Conservation (phyloP, 2,113 vertebrate species). For the Dicerorhinus sumatrensis region DNA sequence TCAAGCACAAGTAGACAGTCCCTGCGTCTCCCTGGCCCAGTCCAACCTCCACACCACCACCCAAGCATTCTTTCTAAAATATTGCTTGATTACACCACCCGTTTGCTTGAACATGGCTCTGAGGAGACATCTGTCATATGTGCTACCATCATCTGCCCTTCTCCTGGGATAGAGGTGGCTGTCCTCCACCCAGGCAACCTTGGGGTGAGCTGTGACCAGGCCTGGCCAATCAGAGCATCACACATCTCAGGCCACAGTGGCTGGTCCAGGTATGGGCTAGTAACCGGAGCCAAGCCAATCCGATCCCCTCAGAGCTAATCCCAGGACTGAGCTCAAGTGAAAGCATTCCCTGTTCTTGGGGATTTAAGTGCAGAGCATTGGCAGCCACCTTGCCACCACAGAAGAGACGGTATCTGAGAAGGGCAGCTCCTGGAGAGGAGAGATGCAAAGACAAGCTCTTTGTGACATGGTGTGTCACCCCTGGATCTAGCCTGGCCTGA, state of each 20-base stretch:
- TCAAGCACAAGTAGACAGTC: background rate
- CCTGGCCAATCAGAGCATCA: background rate
- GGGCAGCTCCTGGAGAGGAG: background rate
- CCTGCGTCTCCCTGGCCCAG: background rate
- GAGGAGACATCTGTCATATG: background rate
- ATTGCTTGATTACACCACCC: background rate
- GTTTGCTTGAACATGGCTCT: background rate
- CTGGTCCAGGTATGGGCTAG: background rate
- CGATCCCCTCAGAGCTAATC: background rate
- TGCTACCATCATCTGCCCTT: background rate
- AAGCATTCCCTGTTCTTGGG: background rate
- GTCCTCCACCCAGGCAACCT: background rate
- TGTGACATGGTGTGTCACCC: background rate
- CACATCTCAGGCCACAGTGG: background rate
- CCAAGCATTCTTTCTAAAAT: background rate
- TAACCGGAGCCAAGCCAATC: background rate
- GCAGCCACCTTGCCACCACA: background rate
- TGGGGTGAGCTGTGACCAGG: background rate
- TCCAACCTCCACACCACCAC: background rate
- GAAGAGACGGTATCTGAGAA: background rate
- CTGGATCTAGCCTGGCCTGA: background rate
- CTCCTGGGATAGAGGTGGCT: background rate
- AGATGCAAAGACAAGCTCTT: background rate
- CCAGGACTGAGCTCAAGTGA: background rate
- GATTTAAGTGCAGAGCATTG: background rate